Percentiles rank a stretch among this genome's conserved stretches.
These are phyloP conservation scores for Diabrotica undecimpunctata DNA, from an alignment of 1,140 invertebrate species.

Conservation along the genomic window DNA sequence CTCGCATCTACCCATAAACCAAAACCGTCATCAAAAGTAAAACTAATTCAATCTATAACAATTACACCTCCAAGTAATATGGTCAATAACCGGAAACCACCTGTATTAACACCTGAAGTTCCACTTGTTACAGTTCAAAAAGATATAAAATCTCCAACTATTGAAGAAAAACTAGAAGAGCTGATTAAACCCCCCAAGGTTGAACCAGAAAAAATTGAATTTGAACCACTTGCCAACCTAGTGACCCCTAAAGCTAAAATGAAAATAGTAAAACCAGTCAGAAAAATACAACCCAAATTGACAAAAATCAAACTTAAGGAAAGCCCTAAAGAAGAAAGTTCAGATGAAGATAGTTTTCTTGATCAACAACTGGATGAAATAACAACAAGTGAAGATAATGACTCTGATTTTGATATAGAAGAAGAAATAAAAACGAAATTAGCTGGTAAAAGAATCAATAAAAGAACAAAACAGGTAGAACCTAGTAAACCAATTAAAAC, in stretches of 20 bases:
- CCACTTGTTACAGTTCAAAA: not conserved
- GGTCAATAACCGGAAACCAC: not conserved
- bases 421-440: slow-evolving; percentile 40
- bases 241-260: slow-evolving; percentile 9
- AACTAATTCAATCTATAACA: slow-evolving; percentile 34
- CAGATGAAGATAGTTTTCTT: slow-evolving; percentile 19
- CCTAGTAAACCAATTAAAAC: slow-evolving; percentile 19
- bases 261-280: slow-evolving; percentile 15
- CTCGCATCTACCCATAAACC: slow-evolving; percentile 13
- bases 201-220: slow-evolving; percentile 18
- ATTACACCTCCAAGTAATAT: slow-evolving; percentile 21
- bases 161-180: slow-evolving; percentile 7
- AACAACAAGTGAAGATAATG: slow-evolving; percentile 37
- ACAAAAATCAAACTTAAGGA: slow-evolving; percentile 20
- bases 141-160: not conserved
- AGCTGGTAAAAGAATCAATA: slow-evolving; percentile 15
- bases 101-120: not conserved
- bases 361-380: slow-evolving; percentile 9
- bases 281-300: not conserved
- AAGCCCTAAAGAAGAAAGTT: slow-evolving; percentile 23
- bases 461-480: slow-evolving; percentile 26
- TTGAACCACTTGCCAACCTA: not conserved
- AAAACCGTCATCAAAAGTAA: slow-evolving; percentile 28
- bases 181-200: slow-evolving; percentile 16
- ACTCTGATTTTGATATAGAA: slow-evolving; percentile 46